These are phyloP conservation scores for Acrocephalus arundinaceus DNA, from an alignment of 2,113 vertebrate genomes.

Conservation along the genomic window DNA sequence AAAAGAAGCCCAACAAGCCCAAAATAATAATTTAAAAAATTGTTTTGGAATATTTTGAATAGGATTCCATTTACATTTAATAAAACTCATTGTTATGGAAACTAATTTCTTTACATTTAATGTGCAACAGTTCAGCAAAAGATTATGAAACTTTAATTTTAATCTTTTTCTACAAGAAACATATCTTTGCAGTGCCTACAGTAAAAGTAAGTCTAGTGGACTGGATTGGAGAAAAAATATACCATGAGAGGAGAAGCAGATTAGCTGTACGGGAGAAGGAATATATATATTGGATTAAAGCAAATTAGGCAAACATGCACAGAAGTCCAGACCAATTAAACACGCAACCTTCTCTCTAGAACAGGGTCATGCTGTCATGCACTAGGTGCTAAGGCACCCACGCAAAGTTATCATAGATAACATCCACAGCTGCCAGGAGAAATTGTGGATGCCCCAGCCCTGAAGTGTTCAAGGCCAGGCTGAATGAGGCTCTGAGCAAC, in stretches of 20 bases:
- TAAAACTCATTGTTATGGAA: slow-evolving; percentile 67
- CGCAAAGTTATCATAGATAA: not conserved
- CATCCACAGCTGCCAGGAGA: not conserved
- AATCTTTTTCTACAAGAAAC: slow-evolving; percentile 53
- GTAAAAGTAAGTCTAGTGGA: slow-evolving; percentile 56
- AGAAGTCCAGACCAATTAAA: not conserved
- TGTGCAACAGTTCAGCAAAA: slow-evolving; percentile 65
- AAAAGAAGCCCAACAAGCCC: not conserved
- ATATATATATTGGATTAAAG: not conserved
- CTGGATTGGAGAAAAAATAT: slow-evolving; percentile 34
- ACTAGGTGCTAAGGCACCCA: not conserved
- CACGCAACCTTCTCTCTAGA: not conserved
- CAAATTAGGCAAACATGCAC: not conserved
- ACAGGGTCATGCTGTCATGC: not conserved
- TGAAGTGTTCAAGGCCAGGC: not conserved
- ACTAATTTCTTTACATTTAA: slow-evolving; percentile 72
- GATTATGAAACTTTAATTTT: slow-evolving; percentile 57
- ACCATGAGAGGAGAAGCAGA: not conserved
- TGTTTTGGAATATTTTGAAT: slow-evolving; percentile 62
- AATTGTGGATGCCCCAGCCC: not conserved
- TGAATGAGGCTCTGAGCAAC: not conserved
- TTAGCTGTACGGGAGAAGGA: not conserved
- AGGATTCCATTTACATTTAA: slow-evolving; percentile 67
- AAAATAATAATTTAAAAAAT: rapidly evolving
- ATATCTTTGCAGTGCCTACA: slow-evolving; percentile 48